Conservation (phyloP, 2,888 invertebrate genomes). For the Oithona nana region DNA sequence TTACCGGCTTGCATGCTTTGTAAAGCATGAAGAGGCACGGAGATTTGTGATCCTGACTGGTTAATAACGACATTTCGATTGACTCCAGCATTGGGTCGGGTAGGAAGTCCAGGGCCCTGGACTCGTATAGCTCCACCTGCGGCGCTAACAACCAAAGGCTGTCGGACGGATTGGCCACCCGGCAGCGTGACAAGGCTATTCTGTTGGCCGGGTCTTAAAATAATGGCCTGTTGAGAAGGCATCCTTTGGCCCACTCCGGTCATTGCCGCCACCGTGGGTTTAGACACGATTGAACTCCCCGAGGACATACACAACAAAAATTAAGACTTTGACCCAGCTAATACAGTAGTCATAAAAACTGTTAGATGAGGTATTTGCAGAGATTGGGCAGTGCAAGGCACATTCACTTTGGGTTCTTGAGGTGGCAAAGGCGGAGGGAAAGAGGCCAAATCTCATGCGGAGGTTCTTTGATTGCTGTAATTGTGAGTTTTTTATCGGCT, state of each 20-base stretch:
- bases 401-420: too few species aligned
- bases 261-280: background rate
- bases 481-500: too few species aligned
- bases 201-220: background rate
- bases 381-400: too few species aligned
- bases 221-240: background rate
- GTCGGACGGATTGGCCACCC: background rate
- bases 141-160: background rate
- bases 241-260: background rate
- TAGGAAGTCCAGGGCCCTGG: background rate
- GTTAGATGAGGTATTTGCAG: too few species aligned
- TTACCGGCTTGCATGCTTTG: constrained; percentile 65
- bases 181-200: background rate
- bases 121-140: background rate
- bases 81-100: background rate
- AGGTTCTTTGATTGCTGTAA: too few species aligned
- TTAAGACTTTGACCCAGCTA: background rate
- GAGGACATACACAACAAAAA: background rate
- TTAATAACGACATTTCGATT: constrained; percentile 12
- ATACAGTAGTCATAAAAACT: too few species aligned
- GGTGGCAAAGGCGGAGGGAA: too few species aligned
- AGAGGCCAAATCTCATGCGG: too few species aligned
- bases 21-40: constrained; percentile 54
- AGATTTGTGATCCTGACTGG: constrained; percentile 22
- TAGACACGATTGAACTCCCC: background rate